Conservation (phyloP, 64 coral and sea anemone species). For the Montipora sp. region DNA sequence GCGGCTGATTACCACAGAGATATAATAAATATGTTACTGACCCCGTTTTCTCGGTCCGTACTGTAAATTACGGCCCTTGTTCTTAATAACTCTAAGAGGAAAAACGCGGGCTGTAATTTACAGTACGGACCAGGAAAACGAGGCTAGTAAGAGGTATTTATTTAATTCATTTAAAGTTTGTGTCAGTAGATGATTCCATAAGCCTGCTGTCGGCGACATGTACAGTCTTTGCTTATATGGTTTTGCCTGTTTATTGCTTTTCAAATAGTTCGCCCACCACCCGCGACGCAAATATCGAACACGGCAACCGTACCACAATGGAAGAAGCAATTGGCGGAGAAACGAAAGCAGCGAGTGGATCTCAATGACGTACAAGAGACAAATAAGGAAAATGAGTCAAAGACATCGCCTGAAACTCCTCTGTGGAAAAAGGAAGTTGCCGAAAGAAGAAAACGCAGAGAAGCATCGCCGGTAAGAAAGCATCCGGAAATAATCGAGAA, state of each 20-base stretch:
- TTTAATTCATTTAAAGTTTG: no score
- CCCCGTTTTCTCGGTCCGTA: no score
- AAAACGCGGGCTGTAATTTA: no score
- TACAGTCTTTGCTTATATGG: not conserved
- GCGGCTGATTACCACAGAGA: no score
- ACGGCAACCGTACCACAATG: constrained; percentile 32
- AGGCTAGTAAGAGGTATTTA: no score
- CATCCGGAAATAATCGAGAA: not conserved
- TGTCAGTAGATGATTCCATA: no score
- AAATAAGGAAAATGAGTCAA: constrained; percentile 27
- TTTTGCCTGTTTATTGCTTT: not conserved
- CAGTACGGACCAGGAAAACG: no score
- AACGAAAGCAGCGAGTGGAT: constrained; percentile 7
- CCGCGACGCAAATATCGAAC: not conserved
- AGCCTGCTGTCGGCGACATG: no score
- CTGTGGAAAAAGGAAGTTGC: constrained; percentile 14
- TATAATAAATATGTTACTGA: no score
- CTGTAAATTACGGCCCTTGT: no score
- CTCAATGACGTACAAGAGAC: not conserved
- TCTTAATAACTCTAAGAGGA: no score
- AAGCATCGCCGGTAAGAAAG: not conserved
- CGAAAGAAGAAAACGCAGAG: constrained; percentile 26
- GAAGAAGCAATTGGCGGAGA: constrained; percentile 71
- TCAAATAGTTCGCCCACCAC: not conserved
- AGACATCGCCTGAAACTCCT: constrained; percentile 9